phyloP scores from a whole-genome alignment of 2,888 invertebrate genomes.

The Athripsodes cinereus region DNA sequence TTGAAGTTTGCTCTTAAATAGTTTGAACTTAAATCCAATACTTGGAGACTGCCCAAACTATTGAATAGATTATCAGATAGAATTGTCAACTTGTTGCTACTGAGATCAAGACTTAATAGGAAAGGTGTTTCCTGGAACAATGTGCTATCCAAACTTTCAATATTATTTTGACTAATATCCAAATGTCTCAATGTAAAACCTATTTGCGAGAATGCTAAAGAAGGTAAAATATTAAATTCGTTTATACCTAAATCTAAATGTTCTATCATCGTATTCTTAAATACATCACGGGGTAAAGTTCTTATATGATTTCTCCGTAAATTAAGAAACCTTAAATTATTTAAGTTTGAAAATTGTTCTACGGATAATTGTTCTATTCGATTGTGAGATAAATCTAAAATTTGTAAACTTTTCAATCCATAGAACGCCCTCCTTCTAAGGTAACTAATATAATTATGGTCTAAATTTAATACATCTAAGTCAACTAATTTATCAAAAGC shows the following conservation, averaged over 20 bases:
- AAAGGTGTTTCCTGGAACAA: constrained; percentile 80
- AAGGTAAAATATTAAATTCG: constrained; percentile 73
- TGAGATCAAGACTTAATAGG: constrained; percentile 69
- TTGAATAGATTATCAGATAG: constrained; percentile 86
- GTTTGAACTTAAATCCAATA: constrained; percentile 75
- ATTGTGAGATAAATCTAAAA: constrained; percentile 74
- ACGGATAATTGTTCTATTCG: constrained; percentile 68
- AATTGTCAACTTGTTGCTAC: constrained; percentile 74
- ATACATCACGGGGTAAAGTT: constrained; percentile 70
- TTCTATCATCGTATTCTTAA: constrained; percentile 73
- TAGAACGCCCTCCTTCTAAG: constrained; percentile 72
- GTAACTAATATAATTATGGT: constrained; percentile 65
- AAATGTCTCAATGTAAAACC: constrained; percentile 73
- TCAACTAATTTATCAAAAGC: constrained; percentile 65
- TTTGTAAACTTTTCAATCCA: constrained; percentile 67
- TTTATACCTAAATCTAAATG: constrained; percentile 75
- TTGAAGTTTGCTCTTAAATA: constrained; percentile 78
- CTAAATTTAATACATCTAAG: constrained; percentile 68
- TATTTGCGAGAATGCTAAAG: constrained; percentile 68
- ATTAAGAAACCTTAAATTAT: constrained; percentile 66
- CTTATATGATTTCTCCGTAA: constrained; percentile 66
- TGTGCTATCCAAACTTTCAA: constrained; percentile 83
- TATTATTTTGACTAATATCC: constrained; percentile 70
- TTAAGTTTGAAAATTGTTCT: constrained; percentile 73
- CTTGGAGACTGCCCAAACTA: constrained; percentile 69